Percentiles rank a stretch among this genome's conserved stretches.
Evolutionary conservation across 2,888 invertebrate species (phyloP).

Genomic region (Zhengitettix transpicula): DNA sequence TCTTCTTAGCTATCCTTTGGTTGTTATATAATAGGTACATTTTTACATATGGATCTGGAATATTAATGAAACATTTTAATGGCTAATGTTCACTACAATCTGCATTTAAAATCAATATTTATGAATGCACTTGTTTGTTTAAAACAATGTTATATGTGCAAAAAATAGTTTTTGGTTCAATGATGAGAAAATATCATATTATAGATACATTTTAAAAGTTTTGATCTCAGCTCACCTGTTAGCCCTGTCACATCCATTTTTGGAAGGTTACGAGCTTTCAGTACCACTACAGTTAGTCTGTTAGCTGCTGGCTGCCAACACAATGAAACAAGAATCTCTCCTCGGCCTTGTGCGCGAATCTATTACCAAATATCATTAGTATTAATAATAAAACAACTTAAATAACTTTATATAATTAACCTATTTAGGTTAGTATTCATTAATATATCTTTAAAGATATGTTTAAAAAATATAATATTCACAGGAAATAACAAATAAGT

Average conservation of each 20-base stretch:
- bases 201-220: not conserved
- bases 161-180: not conserved
- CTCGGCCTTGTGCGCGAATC: slow-evolving; percentile 86
- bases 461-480: no score
- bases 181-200: no score
- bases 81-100: no score
- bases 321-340: slow-evolving; percentile 86
- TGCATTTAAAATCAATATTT: not conserved
- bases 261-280: slow-evolving; percentile 93
- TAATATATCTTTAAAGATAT: no score
- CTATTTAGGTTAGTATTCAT: not conserved
- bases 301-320: slow-evolving; percentile 98
- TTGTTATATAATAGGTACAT: slow-evolving; percentile 93
- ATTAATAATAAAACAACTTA: slow-evolving; percentile 9
- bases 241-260: slow-evolving; percentile 96
- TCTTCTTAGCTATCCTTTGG: slow-evolving; percentile 97
- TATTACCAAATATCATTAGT: slow-evolving; percentile 20
- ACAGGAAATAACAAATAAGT: no score
- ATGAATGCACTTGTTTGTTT: not conserved
- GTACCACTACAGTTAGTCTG: slow-evolving; percentile 85
- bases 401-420: not conserved
- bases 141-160: not conserved
- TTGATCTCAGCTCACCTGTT: slow-evolving; percentile 34
- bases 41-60: slow-evolving; percentile 84
- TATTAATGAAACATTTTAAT: slow-evolving; percentile 3